Evolutionary conservation across 2,113 vertebrate genomes (phyloP).

Genomic region (Burhinus oedicnemus): DNA sequence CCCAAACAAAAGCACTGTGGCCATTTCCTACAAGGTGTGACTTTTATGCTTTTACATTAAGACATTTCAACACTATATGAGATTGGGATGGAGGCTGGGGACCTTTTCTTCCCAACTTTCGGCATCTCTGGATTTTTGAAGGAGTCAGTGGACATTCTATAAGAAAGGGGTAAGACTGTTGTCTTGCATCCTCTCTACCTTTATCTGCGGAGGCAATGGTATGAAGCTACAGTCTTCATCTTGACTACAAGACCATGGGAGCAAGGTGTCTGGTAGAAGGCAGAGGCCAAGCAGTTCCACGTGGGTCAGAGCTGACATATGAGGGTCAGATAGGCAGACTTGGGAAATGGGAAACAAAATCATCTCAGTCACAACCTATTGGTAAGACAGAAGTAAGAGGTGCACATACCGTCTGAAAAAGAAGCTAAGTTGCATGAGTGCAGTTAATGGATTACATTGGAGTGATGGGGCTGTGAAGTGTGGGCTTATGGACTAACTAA

Average conservation of each 20-base stretch:
- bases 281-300: rapidly evolving
- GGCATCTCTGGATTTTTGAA: neutral
- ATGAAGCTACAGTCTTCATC: neutral
- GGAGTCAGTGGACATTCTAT: neutral
- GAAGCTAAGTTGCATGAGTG: neutral
- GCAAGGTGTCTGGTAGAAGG: neutral
- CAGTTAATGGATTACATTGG: neutral
- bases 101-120: neutral
- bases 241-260: neutral
- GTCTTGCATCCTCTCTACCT: neutral
- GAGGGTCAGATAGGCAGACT: neutral
- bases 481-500: neutral
- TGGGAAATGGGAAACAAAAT: neutral
- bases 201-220: neutral
- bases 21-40: neutral
- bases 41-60: neutral
- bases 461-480: neutral
- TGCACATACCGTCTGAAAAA: neutral
- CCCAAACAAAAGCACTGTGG: neutral
- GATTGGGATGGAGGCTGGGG: neutral
- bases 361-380: neutral
- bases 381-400: neutral
- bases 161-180: neutral
- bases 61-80: neutral
- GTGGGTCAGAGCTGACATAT: neutral